Base-by-base conservation (phyloP, 2,797 vertebrate genomes). In the Phataginus tricuspis region DNA sequence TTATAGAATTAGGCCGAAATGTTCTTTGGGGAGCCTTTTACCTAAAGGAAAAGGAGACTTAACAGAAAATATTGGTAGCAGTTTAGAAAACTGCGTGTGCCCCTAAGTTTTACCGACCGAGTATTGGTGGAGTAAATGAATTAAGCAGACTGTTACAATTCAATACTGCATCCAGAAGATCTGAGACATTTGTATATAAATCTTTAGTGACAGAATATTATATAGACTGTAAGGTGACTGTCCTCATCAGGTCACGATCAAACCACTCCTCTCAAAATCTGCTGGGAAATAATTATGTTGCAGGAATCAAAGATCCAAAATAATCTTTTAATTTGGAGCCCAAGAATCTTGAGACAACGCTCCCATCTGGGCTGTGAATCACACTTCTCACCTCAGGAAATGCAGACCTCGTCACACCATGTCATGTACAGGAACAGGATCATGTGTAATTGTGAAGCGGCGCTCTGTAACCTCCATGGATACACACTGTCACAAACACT, bases 361-460 rank as follows among this genome's bases (percentile, higher is more conserved):
- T 83, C 16, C 59, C 45, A 39, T 45, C 80, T 97, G 71, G 68
- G n/a, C 39, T 91, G 79, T 87, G 86, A 93, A 86, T 92, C 63
- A 82, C 51, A 85, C 71, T 86, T 83, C 53, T 94, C 51, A 19
- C 51, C 63, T 92, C 27, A 34, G 39, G 82, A 84, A 82, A 72
- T 77, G 39, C 42, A n/a, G 51, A 83, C 83, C 39, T 91, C 79
- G 61, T 89, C 69, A 77, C 42, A 68, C 23, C 9, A 1, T 39
- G 68, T 94, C 83, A 49, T 9, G 10, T 1, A 1, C 25, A 21
- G 80, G 39, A 88, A n/a, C 13, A 80, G 59, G 72, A 31, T 90
- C 1, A 2, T 3, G 0, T 7, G 49, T 51, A 29, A 15, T 27
- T 91, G 31, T 90, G 93, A 55, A 90, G 45, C 3, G 7, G 21